A percentile compares a stretch with the other conserved stretches of the same genome.
These are phyloP conservation scores for Morpho achilles DNA, from an alignment of 2,888 invertebrate genomes.

Conservation along the genomic window DNA sequence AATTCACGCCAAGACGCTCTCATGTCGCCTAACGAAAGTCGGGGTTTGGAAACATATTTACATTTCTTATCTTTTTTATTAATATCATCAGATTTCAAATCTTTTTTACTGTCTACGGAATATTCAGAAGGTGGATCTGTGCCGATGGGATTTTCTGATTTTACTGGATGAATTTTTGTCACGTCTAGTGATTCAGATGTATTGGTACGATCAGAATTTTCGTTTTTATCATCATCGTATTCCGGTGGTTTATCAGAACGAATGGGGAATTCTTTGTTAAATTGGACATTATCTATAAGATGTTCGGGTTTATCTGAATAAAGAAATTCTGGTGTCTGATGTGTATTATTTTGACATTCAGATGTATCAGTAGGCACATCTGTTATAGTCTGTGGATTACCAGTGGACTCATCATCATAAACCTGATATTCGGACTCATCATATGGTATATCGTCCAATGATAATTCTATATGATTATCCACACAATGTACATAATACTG, in stretches of 20 bases:
- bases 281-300: too few species aligned
- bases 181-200: conserved; percentile 5
- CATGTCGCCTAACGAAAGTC: conserved; percentile 46
- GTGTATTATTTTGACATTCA: too few species aligned
- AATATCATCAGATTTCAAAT: conserved; percentile 4
- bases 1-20: conserved; percentile 52
- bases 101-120: conserved; percentile 12
- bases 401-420: too few species aligned
- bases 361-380: too few species aligned
- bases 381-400: too few species aligned
- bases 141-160: background rate
- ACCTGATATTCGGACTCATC: too few species aligned
- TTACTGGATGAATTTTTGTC: background rate
- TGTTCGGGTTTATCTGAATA: too few species aligned
- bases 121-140: conserved; percentile 10
- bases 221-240: background rate
- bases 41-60: conserved; percentile 24
- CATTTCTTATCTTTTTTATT: conserved; percentile 21
- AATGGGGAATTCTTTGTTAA: too few species aligned
- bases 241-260: too few species aligned
- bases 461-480: too few species aligned
- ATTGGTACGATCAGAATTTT: conserved; percentile 1
- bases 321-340: too few species aligned
- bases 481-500: background rate
- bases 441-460: too few species aligned